Evolutionary conservation across 2,888 invertebrate species (phyloP).

Genomic region (Chrysina gloriosa): DNA sequence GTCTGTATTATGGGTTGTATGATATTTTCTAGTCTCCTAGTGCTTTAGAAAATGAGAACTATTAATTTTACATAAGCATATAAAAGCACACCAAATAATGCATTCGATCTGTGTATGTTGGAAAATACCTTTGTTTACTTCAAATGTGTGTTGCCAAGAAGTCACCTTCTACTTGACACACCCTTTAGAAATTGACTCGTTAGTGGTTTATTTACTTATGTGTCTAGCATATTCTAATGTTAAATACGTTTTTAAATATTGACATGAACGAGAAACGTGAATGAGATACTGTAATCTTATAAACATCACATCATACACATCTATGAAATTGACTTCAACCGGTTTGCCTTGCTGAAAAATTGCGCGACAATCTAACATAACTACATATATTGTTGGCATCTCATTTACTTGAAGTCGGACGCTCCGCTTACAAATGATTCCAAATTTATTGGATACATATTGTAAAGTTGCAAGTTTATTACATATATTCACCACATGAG

Average conservation of each 20-base stretch:
- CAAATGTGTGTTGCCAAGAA: too few species aligned
- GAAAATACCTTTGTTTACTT: too few species aligned
- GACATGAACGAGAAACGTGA: background rate
- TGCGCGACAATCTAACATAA: too few species aligned
- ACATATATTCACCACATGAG: constrained; percentile 11
- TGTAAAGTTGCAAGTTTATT: constrained; percentile 34
- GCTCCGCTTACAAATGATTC: constrained; percentile 15
- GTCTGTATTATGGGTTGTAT: too few species aligned
- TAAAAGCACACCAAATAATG: too few species aligned
- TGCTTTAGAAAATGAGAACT: too few species aligned
- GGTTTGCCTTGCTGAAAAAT: constrained; percentile 4
- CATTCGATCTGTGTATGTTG: too few species aligned
- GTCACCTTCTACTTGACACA: too few species aligned
- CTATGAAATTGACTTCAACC: background rate
- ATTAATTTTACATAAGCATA: too few species aligned
- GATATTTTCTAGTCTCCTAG: too few species aligned
- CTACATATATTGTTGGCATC: constrained; percentile 14
- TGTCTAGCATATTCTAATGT: background rate
- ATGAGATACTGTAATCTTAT: constrained; percentile 3
- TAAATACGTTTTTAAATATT: background rate
- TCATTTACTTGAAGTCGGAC: constrained; percentile 9
- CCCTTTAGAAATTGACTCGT: too few species aligned
- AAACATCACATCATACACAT: background rate
- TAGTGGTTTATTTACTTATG: background rate
- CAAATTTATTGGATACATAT: constrained; percentile 29